phyloP scores from a whole-genome alignment of 1,140 invertebrate species.

The Mamestra configurata region DNA sequence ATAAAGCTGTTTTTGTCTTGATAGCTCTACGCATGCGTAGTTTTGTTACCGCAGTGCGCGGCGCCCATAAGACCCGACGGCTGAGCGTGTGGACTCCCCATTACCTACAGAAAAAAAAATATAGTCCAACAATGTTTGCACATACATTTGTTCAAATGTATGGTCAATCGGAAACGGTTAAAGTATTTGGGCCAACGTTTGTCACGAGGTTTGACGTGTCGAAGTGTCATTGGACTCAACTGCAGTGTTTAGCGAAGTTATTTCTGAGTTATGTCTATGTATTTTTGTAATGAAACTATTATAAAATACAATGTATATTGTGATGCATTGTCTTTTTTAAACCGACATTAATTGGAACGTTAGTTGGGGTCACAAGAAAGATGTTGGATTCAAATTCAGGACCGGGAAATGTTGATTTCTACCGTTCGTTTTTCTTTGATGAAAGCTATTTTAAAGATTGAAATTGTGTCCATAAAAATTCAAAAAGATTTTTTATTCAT shows the following conservation, averaged over 20 bases:
- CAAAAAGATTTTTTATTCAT: no score
- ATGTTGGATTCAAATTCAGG: no score
- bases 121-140: conserved; percentile 57
- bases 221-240: conserved; percentile 48
- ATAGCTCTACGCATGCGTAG: conserved; percentile 54
- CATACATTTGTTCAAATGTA: conserved; percentile 63
- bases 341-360: no score
- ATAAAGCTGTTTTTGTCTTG: conserved; percentile 49
- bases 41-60: conserved; percentile 73
- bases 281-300: not conserved
- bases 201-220: conserved; percentile 47
- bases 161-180: conserved; percentile 47
- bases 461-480: no score
- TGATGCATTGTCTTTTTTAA: not conserved
- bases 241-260: conserved; percentile 26
- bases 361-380: no score
- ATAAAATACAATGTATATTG: not conserved
- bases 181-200: conserved; percentile 46
- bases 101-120: conserved; percentile 62
- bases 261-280: not conserved
- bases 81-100: conserved; percentile 66
- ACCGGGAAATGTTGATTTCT: no score
- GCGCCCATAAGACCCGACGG: conserved; percentile 65
- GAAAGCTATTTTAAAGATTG: no score
- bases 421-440: no score